These are phyloP conservation scores for Tuta absoluta DNA, from an alignment of 2,888 invertebrate species.

Conservation along the genomic window DNA sequence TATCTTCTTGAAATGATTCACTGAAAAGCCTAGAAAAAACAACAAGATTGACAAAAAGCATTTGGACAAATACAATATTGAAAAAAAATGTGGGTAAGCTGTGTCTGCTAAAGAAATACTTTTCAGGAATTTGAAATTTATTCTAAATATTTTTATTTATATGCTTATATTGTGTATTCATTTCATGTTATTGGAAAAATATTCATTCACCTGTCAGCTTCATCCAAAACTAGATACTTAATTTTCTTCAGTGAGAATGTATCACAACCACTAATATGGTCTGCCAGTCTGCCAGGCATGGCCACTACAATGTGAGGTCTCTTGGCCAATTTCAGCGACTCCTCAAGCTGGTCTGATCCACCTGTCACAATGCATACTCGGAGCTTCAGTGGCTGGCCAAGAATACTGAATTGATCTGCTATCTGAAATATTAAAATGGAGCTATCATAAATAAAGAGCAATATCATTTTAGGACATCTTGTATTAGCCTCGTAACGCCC, in stretches of 20 bases:
- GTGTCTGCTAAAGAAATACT: no score
- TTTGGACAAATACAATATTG: no score
- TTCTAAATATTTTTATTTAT: not conserved
- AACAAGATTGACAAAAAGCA: not conserved
- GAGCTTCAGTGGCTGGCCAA: constrained; percentile 93
- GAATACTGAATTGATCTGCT: constrained; percentile 95
- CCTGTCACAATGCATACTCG: constrained; percentile 95
- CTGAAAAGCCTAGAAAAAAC: constrained; percentile 76
- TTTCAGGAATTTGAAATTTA: no score
- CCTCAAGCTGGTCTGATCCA: constrained; percentile 94
- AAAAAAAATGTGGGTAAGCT: no score
- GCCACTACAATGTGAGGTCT: constrained; percentile 97
- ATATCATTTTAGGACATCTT: no score
- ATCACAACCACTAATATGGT: constrained; percentile 93
- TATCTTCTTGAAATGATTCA: constrained; percentile 91
- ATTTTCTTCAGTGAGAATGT: constrained; percentile 90
- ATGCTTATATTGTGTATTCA: not conserved
- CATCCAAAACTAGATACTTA: constrained; percentile 95
- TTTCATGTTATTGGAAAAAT: not conserved
- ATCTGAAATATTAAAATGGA: constrained; percentile 82
- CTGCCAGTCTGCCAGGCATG: constrained; percentile 97
- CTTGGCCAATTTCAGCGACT: constrained; percentile 90
- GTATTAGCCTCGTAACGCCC: no score
- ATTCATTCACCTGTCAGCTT: constrained; percentile 90
- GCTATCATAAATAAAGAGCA: not conserved